Percentiles rank a stretch among this genome's conserved stretches.
Conservation (phyloP, 1,140 invertebrate genomes). For the Hirudo medicinalis region DNA sequence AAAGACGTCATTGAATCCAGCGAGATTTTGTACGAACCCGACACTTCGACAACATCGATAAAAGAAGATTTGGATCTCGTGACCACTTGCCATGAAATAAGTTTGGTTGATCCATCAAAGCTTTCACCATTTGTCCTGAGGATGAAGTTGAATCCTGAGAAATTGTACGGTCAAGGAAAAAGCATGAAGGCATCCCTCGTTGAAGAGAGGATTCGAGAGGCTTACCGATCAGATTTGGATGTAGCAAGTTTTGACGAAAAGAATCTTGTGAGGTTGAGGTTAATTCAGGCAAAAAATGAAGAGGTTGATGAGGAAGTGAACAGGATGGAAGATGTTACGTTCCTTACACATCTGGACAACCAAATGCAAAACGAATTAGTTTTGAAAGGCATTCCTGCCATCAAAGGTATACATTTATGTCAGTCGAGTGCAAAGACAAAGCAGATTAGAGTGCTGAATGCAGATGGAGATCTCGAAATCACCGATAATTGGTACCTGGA, state of each 20-base stretch:
- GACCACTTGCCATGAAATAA: slow-evolving; percentile 99
- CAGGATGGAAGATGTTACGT: background rate
- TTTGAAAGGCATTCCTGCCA: background rate
- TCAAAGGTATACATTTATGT: background rate
- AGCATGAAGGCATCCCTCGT: slow-evolving; percentile 61
- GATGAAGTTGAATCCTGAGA: slow-evolving; percentile 77
- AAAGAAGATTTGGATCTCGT: slow-evolving; percentile 98
- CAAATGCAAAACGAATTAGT: background rate
- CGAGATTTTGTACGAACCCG: slow-evolving; percentile 98
- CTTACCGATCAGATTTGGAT: slow-evolving; percentile 99
- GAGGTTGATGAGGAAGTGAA: background rate
- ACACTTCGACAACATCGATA: slow-evolving; percentile 95
- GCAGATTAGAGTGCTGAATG: background rate
- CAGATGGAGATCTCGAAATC: background rate
- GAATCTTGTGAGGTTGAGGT: background rate
- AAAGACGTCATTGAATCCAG: slow-evolving; percentile 95
- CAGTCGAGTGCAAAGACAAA: background rate
- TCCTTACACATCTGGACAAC: no score
- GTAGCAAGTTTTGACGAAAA: slow-evolving; percentile 57
- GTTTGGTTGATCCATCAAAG: slow-evolving; percentile 89
- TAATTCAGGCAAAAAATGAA: background rate
- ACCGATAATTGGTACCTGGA: background rate
- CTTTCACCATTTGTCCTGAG: slow-evolving; percentile 97
- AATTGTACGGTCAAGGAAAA: slow-evolving; percentile 59
- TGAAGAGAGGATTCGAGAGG: slow-evolving; percentile 78